These are phyloP conservation scores for Meandrina meandrites DNA, from an alignment of 92 coral and sea anemone genomes.

Conservation along the genomic window DNA sequence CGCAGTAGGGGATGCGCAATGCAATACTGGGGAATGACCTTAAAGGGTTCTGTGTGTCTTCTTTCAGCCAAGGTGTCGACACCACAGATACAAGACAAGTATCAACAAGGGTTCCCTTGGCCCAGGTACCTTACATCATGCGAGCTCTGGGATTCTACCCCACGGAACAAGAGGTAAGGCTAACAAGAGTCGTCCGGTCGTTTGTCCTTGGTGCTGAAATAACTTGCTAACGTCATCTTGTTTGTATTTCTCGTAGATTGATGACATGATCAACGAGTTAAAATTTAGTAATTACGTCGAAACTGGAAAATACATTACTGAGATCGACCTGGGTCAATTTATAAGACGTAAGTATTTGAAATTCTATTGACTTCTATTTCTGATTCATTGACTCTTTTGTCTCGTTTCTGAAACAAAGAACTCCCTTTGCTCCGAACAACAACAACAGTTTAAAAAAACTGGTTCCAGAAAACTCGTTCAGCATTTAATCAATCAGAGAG, in stretches of 20 bases:
- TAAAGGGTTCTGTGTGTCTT: not conserved
- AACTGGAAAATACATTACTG: constrained; percentile 86
- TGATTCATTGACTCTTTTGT: not conserved
- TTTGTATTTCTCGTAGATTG: constrained; percentile 52
- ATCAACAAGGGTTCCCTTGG: constrained; percentile 83
- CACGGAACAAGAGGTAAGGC: constrained; percentile 90
- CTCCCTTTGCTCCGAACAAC: not conserved
- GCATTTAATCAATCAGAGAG: not conserved
- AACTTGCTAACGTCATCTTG: not conserved
- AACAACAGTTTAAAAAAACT: not conserved
- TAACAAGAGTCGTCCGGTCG: not conserved
- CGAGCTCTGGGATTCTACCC: constrained; percentile 98
- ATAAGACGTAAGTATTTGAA: constrained; percentile 81
- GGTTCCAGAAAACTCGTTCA: no score
- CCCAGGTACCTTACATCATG: constrained; percentile 93
- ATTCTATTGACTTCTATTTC: not conserved
- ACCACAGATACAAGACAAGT: constrained; percentile 88
- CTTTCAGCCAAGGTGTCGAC: constrained; percentile 89
- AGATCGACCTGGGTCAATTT: constrained; percentile 89
- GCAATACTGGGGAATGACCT: not conserved
- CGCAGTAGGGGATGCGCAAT: no score
- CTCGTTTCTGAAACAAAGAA: not conserved
- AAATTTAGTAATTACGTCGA: constrained; percentile 89
- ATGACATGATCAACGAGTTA: constrained; percentile 93
- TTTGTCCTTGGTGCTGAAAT: not conserved